Evolutionary conservation across 1,140 invertebrate species (phyloP), one percentile per base, ranked within the genome.

Genomic region (Chironomus tepperi): DNA sequence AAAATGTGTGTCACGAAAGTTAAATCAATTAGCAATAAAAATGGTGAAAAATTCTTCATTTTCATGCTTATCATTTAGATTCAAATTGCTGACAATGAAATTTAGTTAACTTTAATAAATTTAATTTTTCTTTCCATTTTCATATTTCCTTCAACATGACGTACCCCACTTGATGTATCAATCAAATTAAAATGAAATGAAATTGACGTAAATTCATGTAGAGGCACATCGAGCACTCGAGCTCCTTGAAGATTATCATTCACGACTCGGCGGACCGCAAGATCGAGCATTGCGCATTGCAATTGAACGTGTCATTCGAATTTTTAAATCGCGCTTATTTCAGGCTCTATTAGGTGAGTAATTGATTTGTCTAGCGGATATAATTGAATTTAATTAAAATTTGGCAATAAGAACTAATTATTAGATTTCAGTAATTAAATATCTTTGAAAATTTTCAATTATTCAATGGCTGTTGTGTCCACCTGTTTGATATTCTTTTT

Each of bases 321-420:
- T 98, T 83, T 98, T 98, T 88, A 98, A 98, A 84, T 97, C 94
- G 77, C 87, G 95, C 77, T 89, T 99, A 74, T 98, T 99, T 86
- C 96, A 98, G 84, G 96, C 97, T 76, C 85, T 98, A 77, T 86
- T 99, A 84, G 96, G 96, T 98, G 86, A 92, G 93, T 89, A 19
- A 70, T n/a, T 57, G 47, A 12, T 9, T 47, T 34, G 24, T 34
- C 24, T n/a, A n/a, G n/a, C n/a, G n/a, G n/a, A n/a, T n/a, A n/a
- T n/a, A n/a, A n/a, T n/a, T n/a, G n/a, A n/a, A n/a, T n/a, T n/a
- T n/a, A n/a, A n/a, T n/a, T n/a, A n/a, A n/a, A n/a, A n/a, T n/a
- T n/a, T n/a, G n/a, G n/a, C n/a, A n/a, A n/a, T n/a, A n/a, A n/a
- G n/a, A n/a, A n/a, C n/a, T n/a, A n/a, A n/a, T n/a, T n/a, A n/a